Evolutionary conservation across 2,113 vertebrate species (phyloP), one percentile per base, ranked within the genome.

Genomic region (Malurus alboscapulatus): DNA sequence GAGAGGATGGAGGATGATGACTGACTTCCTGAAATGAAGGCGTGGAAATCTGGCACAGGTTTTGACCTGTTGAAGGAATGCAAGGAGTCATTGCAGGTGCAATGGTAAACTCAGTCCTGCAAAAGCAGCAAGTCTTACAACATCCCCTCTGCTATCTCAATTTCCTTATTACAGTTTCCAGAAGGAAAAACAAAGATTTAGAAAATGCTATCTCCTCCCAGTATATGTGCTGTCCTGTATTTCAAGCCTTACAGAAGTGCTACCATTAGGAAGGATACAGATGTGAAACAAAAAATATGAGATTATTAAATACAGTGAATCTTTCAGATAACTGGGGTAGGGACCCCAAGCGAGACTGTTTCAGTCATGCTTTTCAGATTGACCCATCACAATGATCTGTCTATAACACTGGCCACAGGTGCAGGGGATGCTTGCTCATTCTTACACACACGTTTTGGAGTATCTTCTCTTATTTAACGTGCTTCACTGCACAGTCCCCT

Each of bases 361-460:
- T 62, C n/a, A 0, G 17, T 48, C 0, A 0, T 21, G 42, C 30
- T 29, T 86, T 88, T 95, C 24, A 10, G 22, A 63, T 50, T 73
- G 69, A 63, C 12, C 2, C 3, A 17, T 55, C 14, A 3, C 47
- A 72, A 40, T 4, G 7, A 42, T 81, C 62, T 68, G 26, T n/a
- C 40, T 59, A 1, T 0, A 0, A 18, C 30, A 20, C 2, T n/a
- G 40, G 32, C 63, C 1, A 13, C 27, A 20, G n/a, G 15, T 9
- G 32, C 18, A 9, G 5, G 55, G 8, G 10, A 77, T 2, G 1
- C 13, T 29, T 29, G 32, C 34, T 78, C 9, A 38, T 79, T 53
- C 22, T 69, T 30, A 34, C 8, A 47, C 21, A 8, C 4, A 0
- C 4, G 1, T 66, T 80, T 74, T 50, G 17, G 42, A 25, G 7